Evolutionary conservation across 2,797 vertebrate species (phyloP), one percentile per base, ranked within the genome.

Genomic region (Artibeus lituratus): DNA sequence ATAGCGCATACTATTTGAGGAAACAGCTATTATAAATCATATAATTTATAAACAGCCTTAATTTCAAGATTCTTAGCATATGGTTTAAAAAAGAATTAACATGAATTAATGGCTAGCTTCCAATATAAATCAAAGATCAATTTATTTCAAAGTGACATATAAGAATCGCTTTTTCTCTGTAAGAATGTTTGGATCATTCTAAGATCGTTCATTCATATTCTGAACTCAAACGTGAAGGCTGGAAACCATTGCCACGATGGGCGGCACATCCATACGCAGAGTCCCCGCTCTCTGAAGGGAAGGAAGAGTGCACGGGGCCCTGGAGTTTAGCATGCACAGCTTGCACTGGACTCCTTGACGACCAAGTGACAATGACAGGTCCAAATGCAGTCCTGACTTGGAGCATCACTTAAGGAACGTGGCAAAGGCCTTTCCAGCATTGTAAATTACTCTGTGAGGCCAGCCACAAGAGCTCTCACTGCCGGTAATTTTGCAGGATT

Each of bases 321-420:
- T 51, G 35, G 26, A 47, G 39, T 81, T 98, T 96, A 96, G 92
- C 87, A 95, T 91, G 84, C 82, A n/a, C n/a, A 73, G 77, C 24
- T 97, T 94, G 53, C 4, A 3, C 70, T 90, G 86, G 92, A 92
- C 94, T 97, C 94, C 95, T 78, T 97, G 95, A 96, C 51, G 96
- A 93, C 89, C 62, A 96, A 95, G 47, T 16, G n/a, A 95, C 96
- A 98, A 93, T 84, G 98, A 98, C 74, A 76, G 70, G 96, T 98
- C 87, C 88, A 95, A 98, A 96, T 96, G 96, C 89, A 95, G 69
- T 89, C 90, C 47, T 96, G 42, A 91, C 69, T 94, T 55, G 92
- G 76, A 97, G 73, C 19, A 49, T 92, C 95, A 95, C 82, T 97
- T 98, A 96, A 96, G 85, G 78, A 97, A 98, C 97, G 97, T 53